Evolutionary conservation across 1,140 invertebrate species (phyloP).

Genomic region (Rhagoletis pomonella): DNA sequence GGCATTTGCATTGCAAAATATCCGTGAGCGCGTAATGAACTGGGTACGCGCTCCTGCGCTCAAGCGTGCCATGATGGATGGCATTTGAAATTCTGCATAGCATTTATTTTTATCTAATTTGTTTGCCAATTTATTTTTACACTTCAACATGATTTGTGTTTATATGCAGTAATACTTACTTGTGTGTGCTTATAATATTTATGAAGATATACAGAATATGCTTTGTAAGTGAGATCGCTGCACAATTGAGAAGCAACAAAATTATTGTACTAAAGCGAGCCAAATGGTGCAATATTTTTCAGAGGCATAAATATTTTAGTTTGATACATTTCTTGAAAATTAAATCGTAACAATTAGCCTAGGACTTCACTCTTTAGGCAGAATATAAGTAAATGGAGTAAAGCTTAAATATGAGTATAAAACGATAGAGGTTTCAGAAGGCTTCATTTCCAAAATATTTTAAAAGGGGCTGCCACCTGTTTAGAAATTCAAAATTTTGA

Average conservation of each 20-base stretch:
- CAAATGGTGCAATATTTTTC: too few relatives aligned
- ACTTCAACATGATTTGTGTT: constrained; percentile 32
- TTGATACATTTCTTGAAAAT: too few relatives aligned
- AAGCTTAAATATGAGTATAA: too few relatives aligned
- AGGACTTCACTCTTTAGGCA: too few relatives aligned
- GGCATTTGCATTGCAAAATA: constrained; percentile 40
- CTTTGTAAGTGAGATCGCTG: background rate
- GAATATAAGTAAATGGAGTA: too few relatives aligned
- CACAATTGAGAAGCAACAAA: background rate
- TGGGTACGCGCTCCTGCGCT: constrained; percentile 70
- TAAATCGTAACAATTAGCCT: too few relatives aligned
- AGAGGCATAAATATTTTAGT: too few relatives aligned
- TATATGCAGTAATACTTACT: background rate
- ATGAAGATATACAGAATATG: background rate
- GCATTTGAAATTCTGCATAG: constrained; percentile 52
- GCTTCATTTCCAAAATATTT: too few relatives aligned
- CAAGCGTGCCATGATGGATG: constrained; percentile 72
- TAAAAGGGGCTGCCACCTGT: too few relatives aligned
- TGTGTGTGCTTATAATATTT: background rate
- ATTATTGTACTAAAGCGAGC: too few relatives aligned
- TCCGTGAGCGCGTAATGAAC: constrained; percentile 66
- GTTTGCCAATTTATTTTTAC: constrained; percentile 48
- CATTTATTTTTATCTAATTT: constrained; percentile 53
- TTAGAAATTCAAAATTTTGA: too few relatives aligned
- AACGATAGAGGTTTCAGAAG: too few relatives aligned